phyloP scores from a whole-genome alignment of 2,888 invertebrate species.

The Aleiodes leptofemur region DNA sequence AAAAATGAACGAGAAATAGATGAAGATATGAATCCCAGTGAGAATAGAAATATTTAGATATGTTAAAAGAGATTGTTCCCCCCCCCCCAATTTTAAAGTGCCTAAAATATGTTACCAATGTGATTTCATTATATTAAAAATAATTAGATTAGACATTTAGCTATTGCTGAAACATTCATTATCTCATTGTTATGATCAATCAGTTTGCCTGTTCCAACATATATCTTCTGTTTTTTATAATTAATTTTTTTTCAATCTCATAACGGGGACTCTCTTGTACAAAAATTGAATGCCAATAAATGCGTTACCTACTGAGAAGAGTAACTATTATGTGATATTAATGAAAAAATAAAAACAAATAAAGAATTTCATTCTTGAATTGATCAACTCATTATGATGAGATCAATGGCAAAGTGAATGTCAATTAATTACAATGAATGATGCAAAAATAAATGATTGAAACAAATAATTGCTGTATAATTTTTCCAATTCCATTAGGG shows the following conservation, averaged over 20 bases:
- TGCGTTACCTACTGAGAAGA: too few species aligned
- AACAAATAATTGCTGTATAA: neutral
- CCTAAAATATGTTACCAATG: conserved; percentile 40
- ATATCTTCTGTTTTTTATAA: conserved; percentile 7
- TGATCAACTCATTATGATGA: too few species aligned
- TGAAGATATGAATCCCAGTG: neutral
- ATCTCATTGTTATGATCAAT: conserved; percentile 8
- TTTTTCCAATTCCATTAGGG: too few species aligned
- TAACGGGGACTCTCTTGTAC: too few species aligned
- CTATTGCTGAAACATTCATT: conserved; percentile 1
- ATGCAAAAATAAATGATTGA: conserved; percentile 5
- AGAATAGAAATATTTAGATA: conserved; percentile 15
- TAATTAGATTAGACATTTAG: conserved; percentile 13
- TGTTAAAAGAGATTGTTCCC: conserved; percentile 4
- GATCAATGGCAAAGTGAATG: conserved; percentile 1
- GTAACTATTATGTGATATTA: too few species aligned
- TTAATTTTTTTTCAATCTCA: too few species aligned
- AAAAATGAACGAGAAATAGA: neutral
- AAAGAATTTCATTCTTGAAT: too few species aligned
- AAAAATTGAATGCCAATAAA: too few species aligned
- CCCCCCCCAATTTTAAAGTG: conserved; percentile 30
- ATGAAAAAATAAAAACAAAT: too few species aligned
- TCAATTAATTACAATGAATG: conserved; percentile 15
- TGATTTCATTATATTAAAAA: conserved; percentile 12
- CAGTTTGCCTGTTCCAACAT: neutral